Conservation (phyloP, 2,888 invertebrate genomes). For the Pheosia gnoma region DNA sequence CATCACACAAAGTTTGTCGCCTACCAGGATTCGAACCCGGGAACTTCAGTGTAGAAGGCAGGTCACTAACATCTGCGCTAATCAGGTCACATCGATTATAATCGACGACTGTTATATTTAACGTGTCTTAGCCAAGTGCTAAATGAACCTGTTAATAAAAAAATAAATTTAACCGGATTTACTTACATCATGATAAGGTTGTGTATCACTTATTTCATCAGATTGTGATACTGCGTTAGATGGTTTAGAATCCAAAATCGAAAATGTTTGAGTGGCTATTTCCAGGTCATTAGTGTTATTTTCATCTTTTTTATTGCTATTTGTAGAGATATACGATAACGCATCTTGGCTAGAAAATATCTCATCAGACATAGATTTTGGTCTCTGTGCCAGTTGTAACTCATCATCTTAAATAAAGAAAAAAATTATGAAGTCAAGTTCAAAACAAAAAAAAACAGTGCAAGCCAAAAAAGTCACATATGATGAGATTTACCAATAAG, state of each 20-base stretch:
- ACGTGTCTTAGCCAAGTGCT: too few relatives aligned
- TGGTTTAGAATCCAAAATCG: conserved; percentile 50
- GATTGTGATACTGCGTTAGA: conserved; percentile 15
- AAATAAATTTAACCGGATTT: neutral
- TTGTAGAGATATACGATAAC: conserved; percentile 11
- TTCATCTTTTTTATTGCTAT: conserved; percentile 21
- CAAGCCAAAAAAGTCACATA: too few relatives aligned
- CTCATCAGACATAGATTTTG: conserved; percentile 61
- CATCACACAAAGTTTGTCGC: too few relatives aligned
- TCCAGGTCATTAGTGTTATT: conserved; percentile 39
- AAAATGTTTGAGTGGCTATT: conserved; percentile 65
- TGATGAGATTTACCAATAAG: too few relatives aligned
- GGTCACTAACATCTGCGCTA: too few relatives aligned
- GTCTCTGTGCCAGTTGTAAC: conserved; percentile 64
- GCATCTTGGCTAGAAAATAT: conserved; percentile 65
- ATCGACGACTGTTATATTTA: too few relatives aligned
- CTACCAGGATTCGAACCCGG: too few relatives aligned
- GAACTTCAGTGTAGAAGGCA: too few relatives aligned
- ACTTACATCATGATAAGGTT: conserved; percentile 59
- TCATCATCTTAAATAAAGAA: conserved; percentile 64
- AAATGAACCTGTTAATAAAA: too few relatives aligned
- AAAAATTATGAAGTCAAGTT: conserved; percentile 4
- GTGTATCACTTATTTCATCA: conserved; percentile 43
- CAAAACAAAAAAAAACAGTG: too few relatives aligned
- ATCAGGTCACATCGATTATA: too few relatives aligned